phyloP scores from a whole-genome alignment of 2,888 invertebrate species.

The Ceramica pisi region DNA sequence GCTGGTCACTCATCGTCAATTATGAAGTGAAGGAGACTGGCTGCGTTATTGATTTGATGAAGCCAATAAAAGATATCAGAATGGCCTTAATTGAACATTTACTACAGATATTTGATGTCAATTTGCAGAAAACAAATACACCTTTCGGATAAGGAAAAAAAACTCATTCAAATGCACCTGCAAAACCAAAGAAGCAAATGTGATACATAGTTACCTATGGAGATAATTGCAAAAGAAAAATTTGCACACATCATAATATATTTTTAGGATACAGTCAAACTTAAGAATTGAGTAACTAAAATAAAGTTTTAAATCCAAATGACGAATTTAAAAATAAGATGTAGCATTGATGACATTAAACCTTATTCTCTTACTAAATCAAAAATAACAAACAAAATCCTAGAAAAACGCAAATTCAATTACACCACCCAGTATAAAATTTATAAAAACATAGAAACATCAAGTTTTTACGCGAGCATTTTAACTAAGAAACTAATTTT shows the following conservation, averaged over 20 bases:
- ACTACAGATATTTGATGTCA: not conserved
- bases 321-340: too few relatives aligned
- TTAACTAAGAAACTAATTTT: constrained; percentile 60
- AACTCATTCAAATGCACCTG: not conserved
- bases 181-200: not conserved
- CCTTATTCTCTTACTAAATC: not conserved
- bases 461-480: constrained; percentile 41
- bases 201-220: too few relatives aligned
- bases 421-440: constrained; percentile 36
- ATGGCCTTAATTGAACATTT: constrained; percentile 2
- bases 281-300: too few relatives aligned
- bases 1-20: not conserved
- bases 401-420: constrained; percentile 29
- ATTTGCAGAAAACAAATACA: not conserved
- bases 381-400: not conserved
- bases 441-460: constrained; percentile 20
- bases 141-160: not conserved
- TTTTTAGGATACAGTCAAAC: too few relatives aligned
- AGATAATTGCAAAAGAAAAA: too few relatives aligned
- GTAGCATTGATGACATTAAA: too few relatives aligned
- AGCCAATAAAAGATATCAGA: not conserved
- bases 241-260: too few relatives aligned
- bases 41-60: constrained; percentile 8
- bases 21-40: not conserved
- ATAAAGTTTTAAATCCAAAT: too few relatives aligned